Base-by-base conservation (phyloP, 2,797 vertebrate genomes). In the Aplochiton taeniatus region DNA sequence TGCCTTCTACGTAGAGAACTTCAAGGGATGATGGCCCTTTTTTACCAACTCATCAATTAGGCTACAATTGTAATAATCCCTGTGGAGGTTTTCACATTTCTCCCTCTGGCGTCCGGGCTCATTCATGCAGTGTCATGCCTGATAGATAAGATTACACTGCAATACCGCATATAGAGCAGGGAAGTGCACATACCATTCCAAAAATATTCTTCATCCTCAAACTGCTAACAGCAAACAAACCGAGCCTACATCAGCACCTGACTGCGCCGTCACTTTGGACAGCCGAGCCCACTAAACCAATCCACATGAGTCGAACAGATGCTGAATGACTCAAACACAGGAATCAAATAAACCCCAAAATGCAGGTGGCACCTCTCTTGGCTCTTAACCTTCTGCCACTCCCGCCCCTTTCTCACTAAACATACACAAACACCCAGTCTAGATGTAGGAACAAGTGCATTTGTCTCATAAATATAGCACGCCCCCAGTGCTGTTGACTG, bases 1-100 rank as follows among this genome's bases (percentile, higher is more conserved):
- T 13, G 19, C 57, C 11, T 48, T 66, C 68, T 61, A 60, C 12
- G 10, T n/a, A 19, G n/a, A 61, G 11, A 17, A 20, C 57, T n/a
- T 59, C 46, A 45, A 60, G 49, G 42, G 49, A 51, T 59, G 52
- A 66, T 50, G 4, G 13, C 47, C 42, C 45, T 16, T 31, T 50
- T 61, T 60, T 7, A 41, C 60, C 48, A 60, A 55, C 68, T 63
- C 59, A 51, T 50, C 49, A 67, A 47, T 61, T 54, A 67, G 8
- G 10, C 42, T 18, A 50, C 41, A 69, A 76, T 63, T 63, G 11
- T 49, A 53, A 65, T 65, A 8, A 61, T 61, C 62, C 50, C 17
- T 47, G 43, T 10, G 45, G 31, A 3, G 18, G 8, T 44, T 43
- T 12, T 48, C 4, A 20, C 58, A 8, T n/a, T 48, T 48, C 45